These are phyloP conservation scores for Empidonax alnorum DNA, from an alignment of 2,113 vertebrate genomes.

Conservation along the genomic window DNA sequence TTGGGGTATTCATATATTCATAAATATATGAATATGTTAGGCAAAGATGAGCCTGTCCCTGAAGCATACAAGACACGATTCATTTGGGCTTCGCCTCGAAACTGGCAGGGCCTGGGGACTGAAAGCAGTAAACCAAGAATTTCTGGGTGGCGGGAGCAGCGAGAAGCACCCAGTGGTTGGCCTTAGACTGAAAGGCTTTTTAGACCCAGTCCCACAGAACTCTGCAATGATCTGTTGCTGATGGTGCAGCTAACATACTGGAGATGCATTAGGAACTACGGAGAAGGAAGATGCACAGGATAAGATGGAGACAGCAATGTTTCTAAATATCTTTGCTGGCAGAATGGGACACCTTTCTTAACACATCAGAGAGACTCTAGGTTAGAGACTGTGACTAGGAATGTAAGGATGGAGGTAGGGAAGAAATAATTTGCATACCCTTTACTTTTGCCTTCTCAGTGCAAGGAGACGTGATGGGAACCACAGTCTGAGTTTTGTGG, in stretches of 20 bases:
- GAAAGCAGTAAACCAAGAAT: constrained; percentile 75
- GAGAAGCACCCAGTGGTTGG: constrained; percentile 72
- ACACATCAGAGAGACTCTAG: background rate
- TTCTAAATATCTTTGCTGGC: background rate
- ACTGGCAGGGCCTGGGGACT: constrained; percentile 34
- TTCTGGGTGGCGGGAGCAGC: constrained; percentile 64
- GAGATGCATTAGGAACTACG: background rate
- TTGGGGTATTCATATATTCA: background rate
- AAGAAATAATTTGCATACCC: background rate
- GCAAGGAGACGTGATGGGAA: constrained; percentile 70
- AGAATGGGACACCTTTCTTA: background rate
- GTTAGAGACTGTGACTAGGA: background rate
- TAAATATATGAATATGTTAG: background rate
- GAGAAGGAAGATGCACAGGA: background rate
- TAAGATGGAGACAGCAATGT: background rate
- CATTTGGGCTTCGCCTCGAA: constrained; percentile 58
- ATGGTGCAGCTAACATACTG: background rate
- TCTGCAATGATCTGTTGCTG: background rate
- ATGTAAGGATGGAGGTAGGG: background rate
- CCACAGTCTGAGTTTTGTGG: constrained; percentile 64
- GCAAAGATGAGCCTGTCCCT: background rate
- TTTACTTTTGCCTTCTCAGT: constrained; percentile 51
- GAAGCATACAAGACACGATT: constrained; percentile 48
- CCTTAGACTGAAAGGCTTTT: constrained; percentile 76
- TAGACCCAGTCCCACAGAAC: background rate